Conservation (phyloP, 2,113 vertebrate genomes). For the Donacobius atricapilla region DNA sequence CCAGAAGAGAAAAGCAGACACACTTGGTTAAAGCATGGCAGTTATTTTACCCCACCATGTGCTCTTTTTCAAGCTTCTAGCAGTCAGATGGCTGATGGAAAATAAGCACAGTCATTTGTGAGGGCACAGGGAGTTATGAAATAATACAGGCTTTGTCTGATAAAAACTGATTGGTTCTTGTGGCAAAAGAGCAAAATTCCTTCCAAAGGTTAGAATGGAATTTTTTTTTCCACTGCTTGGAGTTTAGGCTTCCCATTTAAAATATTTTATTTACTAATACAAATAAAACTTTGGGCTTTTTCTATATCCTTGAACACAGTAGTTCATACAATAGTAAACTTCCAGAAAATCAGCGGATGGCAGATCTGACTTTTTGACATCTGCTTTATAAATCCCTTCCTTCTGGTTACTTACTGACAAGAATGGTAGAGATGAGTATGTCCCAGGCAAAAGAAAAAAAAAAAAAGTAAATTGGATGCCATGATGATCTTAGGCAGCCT, state of each 20-base stretch:
- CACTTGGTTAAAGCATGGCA: neutral
- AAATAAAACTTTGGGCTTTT: neutral
- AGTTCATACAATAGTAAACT: neutral
- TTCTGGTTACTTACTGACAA: neutral
- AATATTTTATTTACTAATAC: neutral
- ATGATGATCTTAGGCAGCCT: neutral
- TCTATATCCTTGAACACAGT: neutral
- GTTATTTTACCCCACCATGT: neutral
- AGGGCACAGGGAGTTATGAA: neutral
- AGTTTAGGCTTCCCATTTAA: neutral
- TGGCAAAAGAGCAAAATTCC: neutral
- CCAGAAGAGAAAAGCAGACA: neutral
- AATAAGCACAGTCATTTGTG: neutral
- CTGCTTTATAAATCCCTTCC: neutral
- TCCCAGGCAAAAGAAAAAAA: neutral
- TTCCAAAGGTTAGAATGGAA: neutral
- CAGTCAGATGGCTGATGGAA: neutral
- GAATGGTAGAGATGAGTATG: neutral
- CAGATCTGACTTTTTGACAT: neutral
- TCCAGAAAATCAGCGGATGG: neutral
- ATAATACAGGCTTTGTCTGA: neutral
- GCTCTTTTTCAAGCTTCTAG: constrained; percentile 13
- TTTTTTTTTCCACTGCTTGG: neutral
- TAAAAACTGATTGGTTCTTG: neutral
- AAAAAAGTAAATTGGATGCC: neutral